phyloP scores from a whole-genome alignment of 2,888 invertebrate species.

The Entomobrya proxima region DNA sequence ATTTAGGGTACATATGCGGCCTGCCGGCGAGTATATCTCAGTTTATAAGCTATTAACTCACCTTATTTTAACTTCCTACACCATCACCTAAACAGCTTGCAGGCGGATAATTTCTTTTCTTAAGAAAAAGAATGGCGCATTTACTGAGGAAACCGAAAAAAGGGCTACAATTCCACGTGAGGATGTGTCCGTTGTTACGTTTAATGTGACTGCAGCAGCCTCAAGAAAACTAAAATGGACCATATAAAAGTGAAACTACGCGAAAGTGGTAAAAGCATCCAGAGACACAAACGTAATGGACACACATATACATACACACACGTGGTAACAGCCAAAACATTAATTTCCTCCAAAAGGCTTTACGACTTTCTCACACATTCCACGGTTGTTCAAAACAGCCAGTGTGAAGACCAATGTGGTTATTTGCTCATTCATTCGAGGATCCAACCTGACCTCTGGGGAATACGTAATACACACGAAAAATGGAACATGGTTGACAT shows the following conservation, averaged over 20 bases:
- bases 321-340: slow-evolving; percentile 29
- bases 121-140: not conserved
- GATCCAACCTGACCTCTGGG: slow-evolving; percentile 12
- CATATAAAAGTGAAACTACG: not conserved
- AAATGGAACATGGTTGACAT: slow-evolving; percentile 42
- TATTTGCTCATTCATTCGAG: not conserved
- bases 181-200: not conserved
- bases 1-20: not conserved
- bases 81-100: not conserved
- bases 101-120: not conserved
- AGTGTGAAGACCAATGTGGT: not conserved
- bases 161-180: not conserved
- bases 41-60: too few relatives aligned
- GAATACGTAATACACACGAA: not conserved
- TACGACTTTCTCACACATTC: slow-evolving; percentile 16
- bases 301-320: not conserved
- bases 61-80: not conserved
- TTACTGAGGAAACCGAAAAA: not conserved
- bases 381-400: too few relatives aligned
- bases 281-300: too few relatives aligned
- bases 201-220: not conserved
- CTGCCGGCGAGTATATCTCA: too few relatives aligned
- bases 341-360: slow-evolving; percentile 25
- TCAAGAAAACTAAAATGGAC: not conserved
- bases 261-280: not conserved